Evolutionary conservation across 2,113 vertebrate species (phyloP), one percentile per base, ranked within the genome.

Genomic region (Lampris megalopsis): DNA sequence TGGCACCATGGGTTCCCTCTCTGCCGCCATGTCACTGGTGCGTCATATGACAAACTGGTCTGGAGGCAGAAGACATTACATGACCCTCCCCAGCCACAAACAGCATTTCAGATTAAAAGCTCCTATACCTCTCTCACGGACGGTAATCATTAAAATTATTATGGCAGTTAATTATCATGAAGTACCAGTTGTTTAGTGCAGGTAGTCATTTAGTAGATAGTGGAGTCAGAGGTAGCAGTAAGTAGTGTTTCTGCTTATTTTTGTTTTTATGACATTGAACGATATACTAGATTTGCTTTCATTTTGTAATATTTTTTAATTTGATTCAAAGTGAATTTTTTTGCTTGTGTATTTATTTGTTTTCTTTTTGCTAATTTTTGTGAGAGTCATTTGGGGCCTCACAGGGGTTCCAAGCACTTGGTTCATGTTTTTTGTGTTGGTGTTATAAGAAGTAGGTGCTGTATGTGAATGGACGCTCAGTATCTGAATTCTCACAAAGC

Each of bases 341-440:
- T 81, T 78, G 79, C 57, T 82, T 41, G 54, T 83, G 79, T 82
- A 81, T 89, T 77, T 81, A 68, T 69, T 68, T 36, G 72, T 9
- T 87, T 87, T 88, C 83, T 62, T 77, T 88, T 75, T 65, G 45
- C 64, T 81, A 57, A 77, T 88, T 90, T 89, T 47, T 57, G 79
- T 84, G 89, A 65, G 79, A 89, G 86, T 88, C 75, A 85, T 85
- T 75, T 71, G 84, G 88, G 92, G 91, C 89, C 90, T 86, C 61
- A 90, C 92, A 88, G 24, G 71, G 90, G 86, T 93, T 93, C 84
- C 84, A 92, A 94, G 92, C 93, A 93, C 92, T 93, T 93, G 88
- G 84, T 73, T 89, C 86, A 80, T 90, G 80, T 86, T 75, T 86
- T 75, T 91, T 85, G 82, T 92, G 86, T 80, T 81, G 56, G 24